Conservation (phyloP, 2,888 invertebrate species). For the Digitonthophagus gazella region DNA sequence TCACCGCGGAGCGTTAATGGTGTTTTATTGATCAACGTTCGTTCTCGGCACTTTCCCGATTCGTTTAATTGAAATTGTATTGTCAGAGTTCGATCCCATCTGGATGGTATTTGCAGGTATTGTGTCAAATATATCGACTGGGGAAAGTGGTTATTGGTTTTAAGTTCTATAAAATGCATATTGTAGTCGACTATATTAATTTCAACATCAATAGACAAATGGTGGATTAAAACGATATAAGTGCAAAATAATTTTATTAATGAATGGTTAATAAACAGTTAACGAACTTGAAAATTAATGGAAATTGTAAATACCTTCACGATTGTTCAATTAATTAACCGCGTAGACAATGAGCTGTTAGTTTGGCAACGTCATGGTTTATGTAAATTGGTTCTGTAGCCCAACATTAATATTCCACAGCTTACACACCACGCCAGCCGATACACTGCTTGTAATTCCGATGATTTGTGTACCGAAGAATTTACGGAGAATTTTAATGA, state of each 20-base stretch:
- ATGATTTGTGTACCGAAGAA: background rate
- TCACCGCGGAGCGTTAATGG: slow-evolving; percentile 7
- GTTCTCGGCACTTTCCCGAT: background rate
- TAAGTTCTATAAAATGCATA: no score
- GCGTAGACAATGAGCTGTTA: background rate
- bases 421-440: background rate
- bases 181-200: no score
- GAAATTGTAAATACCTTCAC: no score
- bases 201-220: no score
- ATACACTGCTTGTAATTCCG: background rate
- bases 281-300: background rate
- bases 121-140: background rate
- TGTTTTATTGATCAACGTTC: slow-evolving; percentile 6
- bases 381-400: background rate
- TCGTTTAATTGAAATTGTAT: slow-evolving; percentile 13
- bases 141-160: slow-evolving; percentile 4
- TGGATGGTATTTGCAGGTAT: background rate
- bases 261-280: no score
- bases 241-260: no score
- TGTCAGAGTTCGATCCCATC: background rate
- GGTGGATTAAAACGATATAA: no score
- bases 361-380: background rate
- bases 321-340: background rate
- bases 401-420: background rate
- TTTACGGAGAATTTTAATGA: background rate